Evolutionary conservation across 2,888 invertebrate genomes (phyloP), one percentile per base, ranked within the genome.

Genomic region (Seira musarum): DNA sequence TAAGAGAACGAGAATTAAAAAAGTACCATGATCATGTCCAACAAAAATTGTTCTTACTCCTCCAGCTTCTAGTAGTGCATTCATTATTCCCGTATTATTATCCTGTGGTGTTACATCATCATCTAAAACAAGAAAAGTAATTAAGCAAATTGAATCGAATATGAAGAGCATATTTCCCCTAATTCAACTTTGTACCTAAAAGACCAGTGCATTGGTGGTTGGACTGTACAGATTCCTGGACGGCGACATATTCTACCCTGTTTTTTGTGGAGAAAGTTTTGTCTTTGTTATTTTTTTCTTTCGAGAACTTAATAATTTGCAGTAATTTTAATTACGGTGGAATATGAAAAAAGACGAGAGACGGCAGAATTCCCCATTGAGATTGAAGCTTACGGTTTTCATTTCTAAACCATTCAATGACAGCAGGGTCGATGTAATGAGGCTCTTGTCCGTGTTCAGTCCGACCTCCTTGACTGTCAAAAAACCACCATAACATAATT

Each of bases 71-170:
- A 83, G 53, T 0, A 84, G 73, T 1, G 84, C 83, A 3, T 77
- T 61, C 81, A 84, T 82, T 10, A 84, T 76, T 17, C 83, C 83
- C 13, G 84, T 83, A 17, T 84, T 80, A 46, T 66, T 72, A 40
- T 84, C 83, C 70, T 84, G 84, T 6, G 84, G 84, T 8, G 80
- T 84, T 0, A 82, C 81, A 65, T 82, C 82, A 63, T 84, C 84
- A 57, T 83, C 84, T 83, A 74, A 57, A 73, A 5, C 30, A 21
- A 22, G 19, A 1, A 67, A 67, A 30, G 21, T 21, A 53, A 75
- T 30, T 30, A 30, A n/a, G 17, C 8, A 57, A 17, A 25, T 6
- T 10, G n/a, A n/a, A n/a, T 6, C 66, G 17, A 6, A 8, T 8
- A 60, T 60, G 10, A 60, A 70, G 30, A n/a, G n/a, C 40, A 40